These are phyloP conservation scores for Acipenser ruthenus DNA, from an alignment of 2,797 vertebrate species.

Conservation along the genomic window DNA sequence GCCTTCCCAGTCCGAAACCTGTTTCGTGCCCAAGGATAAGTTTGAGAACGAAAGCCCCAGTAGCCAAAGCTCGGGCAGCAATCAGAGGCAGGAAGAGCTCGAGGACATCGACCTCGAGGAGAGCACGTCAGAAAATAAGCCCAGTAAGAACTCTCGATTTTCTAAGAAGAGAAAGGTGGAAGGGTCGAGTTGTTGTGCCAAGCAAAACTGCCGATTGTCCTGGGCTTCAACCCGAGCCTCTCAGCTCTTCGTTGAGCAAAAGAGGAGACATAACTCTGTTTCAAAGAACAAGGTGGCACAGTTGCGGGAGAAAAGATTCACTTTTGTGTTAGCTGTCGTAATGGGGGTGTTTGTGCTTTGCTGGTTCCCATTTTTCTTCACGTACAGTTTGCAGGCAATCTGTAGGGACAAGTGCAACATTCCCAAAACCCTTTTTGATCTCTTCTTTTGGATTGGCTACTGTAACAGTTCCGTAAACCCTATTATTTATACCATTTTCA, in stretches of 20 bases:
- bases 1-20: conserved; percentile 51
- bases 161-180: conserved; percentile 30
- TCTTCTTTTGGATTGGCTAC: conserved; percentile 72
- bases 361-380: conserved; percentile 70
- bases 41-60: conserved; percentile 39
- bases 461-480: conserved; percentile 68
- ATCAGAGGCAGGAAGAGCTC: conserved; percentile 46
- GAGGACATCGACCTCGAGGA: conserved; percentile 62
- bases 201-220: conserved; percentile 17
- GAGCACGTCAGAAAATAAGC: conserved; percentile 31
- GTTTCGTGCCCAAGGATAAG: conserved; percentile 32
- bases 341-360: conserved; percentile 64
- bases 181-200: conserved; percentile 19
- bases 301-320: conserved; percentile 62
- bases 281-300: conserved; percentile 55
- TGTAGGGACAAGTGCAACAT: conserved; percentile 51
- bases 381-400: conserved; percentile 59
- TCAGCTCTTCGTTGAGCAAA: conserved; percentile 35
- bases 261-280: conserved; percentile 32
- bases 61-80: conserved; percentile 31
- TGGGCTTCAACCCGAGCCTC: conserved; percentile 32
- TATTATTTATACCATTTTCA: conserved; percentile 66
- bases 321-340: conserved; percentile 60
- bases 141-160: conserved; percentile 32
- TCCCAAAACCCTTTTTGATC: conserved; percentile 53